A percentile compares a stretch with the other conserved stretches of the same genome.
phyloP scores from a whole-genome alignment of 2,797 vertebrate species.

The Fistularia tabacaria region DNA sequence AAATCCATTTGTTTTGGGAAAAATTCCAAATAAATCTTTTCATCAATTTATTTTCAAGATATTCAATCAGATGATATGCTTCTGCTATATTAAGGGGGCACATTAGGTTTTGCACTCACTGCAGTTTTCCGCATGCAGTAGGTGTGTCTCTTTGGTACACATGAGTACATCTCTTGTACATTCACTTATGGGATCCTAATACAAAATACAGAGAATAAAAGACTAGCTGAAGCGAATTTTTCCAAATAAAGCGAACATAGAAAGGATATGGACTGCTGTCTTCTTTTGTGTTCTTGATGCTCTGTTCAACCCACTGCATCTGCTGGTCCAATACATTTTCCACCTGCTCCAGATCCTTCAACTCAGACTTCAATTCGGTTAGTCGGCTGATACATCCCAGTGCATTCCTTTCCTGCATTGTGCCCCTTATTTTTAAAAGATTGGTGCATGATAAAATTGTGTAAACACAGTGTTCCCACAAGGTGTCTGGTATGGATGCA shows the following conservation, averaged over 20 bases:
- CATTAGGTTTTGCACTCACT: no score
- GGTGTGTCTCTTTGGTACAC: no score
- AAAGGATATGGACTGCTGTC: constrained; percentile 95
- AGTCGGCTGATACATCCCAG: constrained; percentile 79
- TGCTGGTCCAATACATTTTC: constrained; percentile 89
- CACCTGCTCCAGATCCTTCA: constrained; percentile 82
- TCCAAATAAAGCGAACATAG: neutral
- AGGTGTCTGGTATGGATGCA: no score
- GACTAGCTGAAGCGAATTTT: no score
- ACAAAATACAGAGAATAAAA: neutral
- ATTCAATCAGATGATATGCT: no score
- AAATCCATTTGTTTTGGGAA: neutral
- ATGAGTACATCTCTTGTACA: no score
- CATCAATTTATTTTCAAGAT: no score
- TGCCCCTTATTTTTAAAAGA: constrained; percentile 70
- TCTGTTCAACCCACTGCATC: constrained; percentile 87
- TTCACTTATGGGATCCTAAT: no score
- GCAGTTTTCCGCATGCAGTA: no score
- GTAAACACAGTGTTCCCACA: neutral
- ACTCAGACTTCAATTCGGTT: constrained; percentile 83
- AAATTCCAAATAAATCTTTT: no score
- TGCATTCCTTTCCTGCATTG: constrained; percentile 78
- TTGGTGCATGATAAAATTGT: neutral
- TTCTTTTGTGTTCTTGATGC: constrained; percentile 88
- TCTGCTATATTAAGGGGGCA: no score